Evolutionary conservation across 2,797 vertebrate genomes (phyloP).

Genomic region (Peromyscus aztecus): DNA sequence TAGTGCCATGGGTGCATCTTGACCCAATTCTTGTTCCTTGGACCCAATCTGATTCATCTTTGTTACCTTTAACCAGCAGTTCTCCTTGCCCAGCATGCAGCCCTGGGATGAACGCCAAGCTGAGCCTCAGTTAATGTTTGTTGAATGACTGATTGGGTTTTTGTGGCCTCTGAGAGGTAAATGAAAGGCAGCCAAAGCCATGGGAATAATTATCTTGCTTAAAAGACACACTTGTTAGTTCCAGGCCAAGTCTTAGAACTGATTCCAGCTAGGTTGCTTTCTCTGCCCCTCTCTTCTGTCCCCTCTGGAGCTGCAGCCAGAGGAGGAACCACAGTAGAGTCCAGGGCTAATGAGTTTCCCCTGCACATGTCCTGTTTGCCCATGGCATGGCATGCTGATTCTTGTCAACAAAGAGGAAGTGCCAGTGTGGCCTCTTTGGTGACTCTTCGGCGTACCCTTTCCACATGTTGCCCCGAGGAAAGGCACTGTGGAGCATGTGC

Average conservation of each 20-base stretch:
- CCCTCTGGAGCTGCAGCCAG: background rate
- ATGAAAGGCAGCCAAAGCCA: conserved; percentile 23
- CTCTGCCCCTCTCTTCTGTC: background rate
- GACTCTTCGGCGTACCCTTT: conserved; percentile 4
- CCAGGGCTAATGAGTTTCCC: background rate
- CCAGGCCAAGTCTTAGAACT: conserved; percentile 6
- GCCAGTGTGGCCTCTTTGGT: background rate
- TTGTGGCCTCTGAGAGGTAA: conserved; percentile 59
- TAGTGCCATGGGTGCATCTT: background rate
- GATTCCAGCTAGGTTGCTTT: background rate
- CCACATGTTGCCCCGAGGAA: background rate
- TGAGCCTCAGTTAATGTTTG: conserved; percentile 67
- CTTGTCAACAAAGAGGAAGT: background rate
- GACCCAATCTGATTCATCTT: background rate
- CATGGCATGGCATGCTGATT: background rate
- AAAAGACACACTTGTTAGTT: conserved; percentile 46
- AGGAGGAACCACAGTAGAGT: background rate
- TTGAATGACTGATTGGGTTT: conserved; percentile 74
- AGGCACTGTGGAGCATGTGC: background rate
- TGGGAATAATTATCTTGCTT: conserved; percentile 31
- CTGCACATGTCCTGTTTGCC: background rate
- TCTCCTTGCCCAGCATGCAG: background rate
- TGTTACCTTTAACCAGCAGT: conserved; percentile 36
- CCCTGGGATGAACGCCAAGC: conserved; percentile 23
- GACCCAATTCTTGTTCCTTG: background rate